Base-by-base conservation (phyloP, 1,140 invertebrate species). In the Diorhabda sublineata region DNA sequence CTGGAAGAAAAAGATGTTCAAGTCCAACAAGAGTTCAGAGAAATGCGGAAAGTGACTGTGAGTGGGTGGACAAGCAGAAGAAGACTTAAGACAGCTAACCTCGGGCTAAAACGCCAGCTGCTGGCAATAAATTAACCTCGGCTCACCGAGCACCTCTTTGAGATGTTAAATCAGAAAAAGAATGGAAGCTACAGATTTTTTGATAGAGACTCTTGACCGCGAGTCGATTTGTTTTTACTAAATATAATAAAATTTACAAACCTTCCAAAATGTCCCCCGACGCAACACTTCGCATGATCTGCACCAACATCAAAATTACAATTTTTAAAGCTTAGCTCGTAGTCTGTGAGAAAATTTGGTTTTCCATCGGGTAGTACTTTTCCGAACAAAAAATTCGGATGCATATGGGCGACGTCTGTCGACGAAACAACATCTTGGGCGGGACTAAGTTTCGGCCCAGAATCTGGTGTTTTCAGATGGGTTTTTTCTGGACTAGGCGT, bases 401-500 rank as follows among this genome's bases (percentile, higher is more conserved):
- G 76, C 76, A 76, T 77, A 60, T 76, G 76, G 2, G 47, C 47
- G n/a, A 52, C 47, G n/a, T 52, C 47, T 2, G 73, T 69, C 43
- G 65, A 26, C 7, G 58, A 11, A 11, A 42, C 7, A 6, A 43
- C 61, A 42, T 66, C 45, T 47, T 41, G 45, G 9, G 41, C 60
- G n/a, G 64, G 58, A 41, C n/a, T 41, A 8, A 61, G n/a, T 45
- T 64, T 69, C 41, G 47, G 41, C 9, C 41, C 26, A 8, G 45
- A 45, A 5, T 62, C 68, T 43, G 57, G 68, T n/a, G 70, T 61
- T 26, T 61, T 69, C 58, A 56, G 42, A 57, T 68, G 64, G 70
- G 70, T 71, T 67, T 79, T 76, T 68, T 79, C 76, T 8, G 79
- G 79, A 68, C 75, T 78, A 5, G 78, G 80, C 3, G 73, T 72